Conservation (phyloP, 2,888 invertebrate genomes). For the Pediacus dermestoides region DNA sequence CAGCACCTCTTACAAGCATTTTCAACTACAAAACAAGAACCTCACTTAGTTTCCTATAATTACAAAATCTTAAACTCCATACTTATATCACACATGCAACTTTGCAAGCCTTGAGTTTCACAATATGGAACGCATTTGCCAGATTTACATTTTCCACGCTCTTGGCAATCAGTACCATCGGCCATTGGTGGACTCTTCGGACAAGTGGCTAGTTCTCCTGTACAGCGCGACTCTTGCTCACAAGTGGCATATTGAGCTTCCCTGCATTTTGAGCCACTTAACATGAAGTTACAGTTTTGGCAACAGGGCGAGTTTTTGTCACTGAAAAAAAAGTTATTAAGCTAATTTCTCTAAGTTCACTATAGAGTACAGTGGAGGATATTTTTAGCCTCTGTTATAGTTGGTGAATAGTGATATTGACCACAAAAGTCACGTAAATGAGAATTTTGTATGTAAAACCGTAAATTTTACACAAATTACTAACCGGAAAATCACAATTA, state of each 20-base stretch:
- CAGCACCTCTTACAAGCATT: conserved; percentile 95
- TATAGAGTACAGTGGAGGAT: too few relatives aligned
- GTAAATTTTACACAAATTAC: too few relatives aligned
- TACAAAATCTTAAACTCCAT: too few relatives aligned
- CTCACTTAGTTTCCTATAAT: too few relatives aligned
- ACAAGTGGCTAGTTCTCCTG: conserved; percentile 76
- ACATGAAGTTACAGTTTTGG: conserved; percentile 84
- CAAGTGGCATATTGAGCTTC: conserved; percentile 90
- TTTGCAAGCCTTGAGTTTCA: conserved; percentile 86
- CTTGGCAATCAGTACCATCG: conserved; percentile 84
- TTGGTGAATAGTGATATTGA: too few relatives aligned
- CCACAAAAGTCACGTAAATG: too few relatives aligned
- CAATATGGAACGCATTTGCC: conserved; percentile 96
- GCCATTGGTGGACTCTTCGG: conserved; percentile 83
- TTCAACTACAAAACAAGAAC: conserved; percentile 65
- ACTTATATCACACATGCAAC: conserved; percentile 96
- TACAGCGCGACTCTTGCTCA: conserved; percentile 87
- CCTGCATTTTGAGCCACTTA: conserved; percentile 77
- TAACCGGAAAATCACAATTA: too few relatives aligned
- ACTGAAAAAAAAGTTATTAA: too few relatives aligned
- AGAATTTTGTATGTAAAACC: too few relatives aligned
- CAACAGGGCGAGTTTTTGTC: conserved; percentile 97
- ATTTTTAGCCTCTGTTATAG: too few relatives aligned
- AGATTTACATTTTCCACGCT: conserved; percentile 82
- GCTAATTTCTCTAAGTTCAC: too few relatives aligned